Base-by-base conservation (phyloP, 2,888 invertebrate species). In the Kryphioiulus occultus region DNA sequence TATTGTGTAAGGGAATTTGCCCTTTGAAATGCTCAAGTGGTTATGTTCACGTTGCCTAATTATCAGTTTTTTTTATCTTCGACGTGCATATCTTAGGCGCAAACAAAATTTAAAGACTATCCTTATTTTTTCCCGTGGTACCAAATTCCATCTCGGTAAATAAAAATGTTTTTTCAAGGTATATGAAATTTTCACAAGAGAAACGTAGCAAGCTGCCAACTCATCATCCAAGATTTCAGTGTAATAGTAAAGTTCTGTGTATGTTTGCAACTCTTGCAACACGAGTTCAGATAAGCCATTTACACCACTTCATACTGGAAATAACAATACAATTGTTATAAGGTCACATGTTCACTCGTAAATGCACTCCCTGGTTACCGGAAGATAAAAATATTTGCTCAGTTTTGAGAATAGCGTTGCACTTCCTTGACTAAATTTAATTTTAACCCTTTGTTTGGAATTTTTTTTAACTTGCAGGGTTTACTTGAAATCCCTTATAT, bases 1-100 rank as follows among this genome's bases (percentile, higher is more conserved):
- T 78, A 78, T 78, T 78, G 78, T 78, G 78, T 78, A 78, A 78
- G 78, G 17, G 78, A 78, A 78, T 78, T 78, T 78, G 78, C 78
- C 78, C 78, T 78, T 78, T 78, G 78, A 32, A 17, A 44, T 68
- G 59, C 22, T 68, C 59, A 78, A 78, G 78, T 78, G 78, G 78
- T 78, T 78, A 78, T 12, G 78, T 78, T 26, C 78, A 78, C 78
- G 78, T 78, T 78, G 30, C 30, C 78, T 78, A 78, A 78, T 78
- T 78, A 78, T 78, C 78, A 78, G 78, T 78, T 78, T 78, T 78
- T 78, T 78, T 78, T 78, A 78, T 78, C 30, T 78, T 78, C 30
- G 26, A 30, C 30, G 15, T 78, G 78, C 78, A 78, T 78, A 78
- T 78, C 78, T 78, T 78, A 78, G 26, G 15, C 26, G 30, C 30